phyloP scores from a whole-genome alignment of 2,888 invertebrate species.

The Mongoloraphidia duomilia region DNA sequence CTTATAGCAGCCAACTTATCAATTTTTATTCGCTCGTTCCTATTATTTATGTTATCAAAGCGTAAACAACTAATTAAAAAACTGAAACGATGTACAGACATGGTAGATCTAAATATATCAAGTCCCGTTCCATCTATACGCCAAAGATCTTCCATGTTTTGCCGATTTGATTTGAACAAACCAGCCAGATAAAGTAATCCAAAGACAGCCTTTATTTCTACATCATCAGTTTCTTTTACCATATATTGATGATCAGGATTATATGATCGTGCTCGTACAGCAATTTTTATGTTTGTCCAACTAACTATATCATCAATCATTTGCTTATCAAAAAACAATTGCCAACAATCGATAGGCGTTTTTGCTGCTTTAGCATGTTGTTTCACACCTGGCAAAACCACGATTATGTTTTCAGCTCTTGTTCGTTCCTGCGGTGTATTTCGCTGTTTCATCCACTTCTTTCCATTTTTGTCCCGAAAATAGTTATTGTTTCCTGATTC shows the following conservation, averaged over 20 bases:
- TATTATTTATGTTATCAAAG: slow-evolving; percentile 15
- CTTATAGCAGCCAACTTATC: slow-evolving; percentile 16
- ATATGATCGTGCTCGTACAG: neutral
- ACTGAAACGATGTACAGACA: slow-evolving; percentile 9
- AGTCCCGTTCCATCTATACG: slow-evolving; percentile 1
- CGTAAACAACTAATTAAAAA: slow-evolving; percentile 12
- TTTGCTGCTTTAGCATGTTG: neutral
- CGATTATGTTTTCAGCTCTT: slow-evolving; percentile 2
- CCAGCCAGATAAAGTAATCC: slow-evolving; percentile 2
- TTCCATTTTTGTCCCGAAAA: neutral
- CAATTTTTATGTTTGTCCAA: slow-evolving; percentile 1
- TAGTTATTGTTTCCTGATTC: neutral
- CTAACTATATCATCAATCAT: neutral
- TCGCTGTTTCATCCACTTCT: neutral
- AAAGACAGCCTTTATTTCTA: neutral
- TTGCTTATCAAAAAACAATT: neutral
- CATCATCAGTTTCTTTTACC: neutral
- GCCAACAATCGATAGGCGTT: neutral
- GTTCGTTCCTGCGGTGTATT: neutral
- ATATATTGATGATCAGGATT: neutral
- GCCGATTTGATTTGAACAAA: neutral
- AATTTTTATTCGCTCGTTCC: slow-evolving; percentile 10
- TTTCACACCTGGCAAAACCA: slow-evolving; percentile 1
- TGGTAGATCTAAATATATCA: slow-evolving; percentile 2
- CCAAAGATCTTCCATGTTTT: slow-evolving; percentile 3